phyloP scores from a whole-genome alignment of 1,140 invertebrate species.

The Eubasilissa regina region DNA sequence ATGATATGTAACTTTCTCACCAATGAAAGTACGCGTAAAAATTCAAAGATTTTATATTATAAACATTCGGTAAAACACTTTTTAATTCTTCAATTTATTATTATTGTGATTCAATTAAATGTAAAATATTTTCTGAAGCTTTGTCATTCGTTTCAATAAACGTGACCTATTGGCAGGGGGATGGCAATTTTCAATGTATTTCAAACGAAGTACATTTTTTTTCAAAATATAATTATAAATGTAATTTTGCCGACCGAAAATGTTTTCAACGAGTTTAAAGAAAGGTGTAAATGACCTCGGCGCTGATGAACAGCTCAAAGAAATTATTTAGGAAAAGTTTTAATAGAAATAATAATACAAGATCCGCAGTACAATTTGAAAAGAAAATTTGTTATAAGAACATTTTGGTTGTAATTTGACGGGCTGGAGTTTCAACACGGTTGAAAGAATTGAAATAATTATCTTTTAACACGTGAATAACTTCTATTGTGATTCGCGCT shows the following conservation, averaged over 20 bases:
- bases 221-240: neutral
- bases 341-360: slow-evolving; percentile 35
- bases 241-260: slow-evolving; percentile 2
- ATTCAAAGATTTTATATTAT: too few relatives aligned
- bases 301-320: slow-evolving; percentile 19
- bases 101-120: neutral
- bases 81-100: too few relatives aligned
- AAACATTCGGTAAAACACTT: too few relatives aligned
- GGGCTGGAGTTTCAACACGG: neutral
- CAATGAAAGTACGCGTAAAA: too few relatives aligned
- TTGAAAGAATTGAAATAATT: slow-evolving; percentile 9
- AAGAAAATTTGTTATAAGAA: slow-evolving; percentile 4
- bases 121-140: too few relatives aligned
- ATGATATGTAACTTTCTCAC: too few relatives aligned
- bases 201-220: neutral
- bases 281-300: slow-evolving; percentile 25
- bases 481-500: too few relatives aligned
- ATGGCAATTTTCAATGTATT: neutral
- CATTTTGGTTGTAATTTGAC: slow-evolving; percentile 28
- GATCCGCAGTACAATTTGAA: neutral
- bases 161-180: too few relatives aligned
- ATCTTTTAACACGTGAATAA: neutral
- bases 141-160: too few relatives aligned
- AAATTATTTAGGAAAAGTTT: slow-evolving; percentile 23
- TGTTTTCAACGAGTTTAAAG: slow-evolving; percentile 2